Evolutionary conservation across 2,797 vertebrate species (phyloP), one percentile per base, ranked within the genome.

Genomic region (Tinamus major): DNA sequence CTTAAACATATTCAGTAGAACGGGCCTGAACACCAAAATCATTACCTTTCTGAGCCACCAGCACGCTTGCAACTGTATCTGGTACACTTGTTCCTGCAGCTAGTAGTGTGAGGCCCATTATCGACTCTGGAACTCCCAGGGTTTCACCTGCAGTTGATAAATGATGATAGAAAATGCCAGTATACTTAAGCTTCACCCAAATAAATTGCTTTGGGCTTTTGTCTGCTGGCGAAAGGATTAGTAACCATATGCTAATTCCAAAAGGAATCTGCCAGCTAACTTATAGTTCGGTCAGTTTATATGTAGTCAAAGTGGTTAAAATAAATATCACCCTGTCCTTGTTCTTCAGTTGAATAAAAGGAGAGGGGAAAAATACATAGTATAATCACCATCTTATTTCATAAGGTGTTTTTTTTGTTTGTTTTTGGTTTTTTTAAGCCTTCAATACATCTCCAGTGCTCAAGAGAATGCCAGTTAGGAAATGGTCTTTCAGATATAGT

Each of bases 1-100:
- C 76, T 87, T 71, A 79, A 89, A 82, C 2, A 46, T 24, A 44
- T 77, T 55, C 17, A 49, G 59, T 80, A 10, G 37, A 77, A 76
- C 42, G 56, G 84, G 9, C 31, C n/a, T 48, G 56, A 79, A 61
- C 72, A 39, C 12, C 72, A 55, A 94, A 76, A 58, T 67, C 55
- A 93, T 97, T 98, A 99, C 99, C 99, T 98, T 99, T 99, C 97
- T 98, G 98, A 92, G 99, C 98, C 82, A 99, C 99, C 97, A 99
- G 96, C 88, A 99, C 99, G 29, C 99, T 99, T 92, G 98, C 98
- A 27, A 99, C 95, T 1, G 99, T 99, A 97, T 99, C 99, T 18
- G 99, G 99, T 96, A 99, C 98, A 81, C 99, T 99, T 91, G 99
- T 99, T 92, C 99, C 99, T 89, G 98, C 99, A 89, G 99, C 99